These are phyloP conservation scores for Drosophila merina DNA, from an alignment of 2,888 invertebrate species.

Conservation along the genomic window DNA sequence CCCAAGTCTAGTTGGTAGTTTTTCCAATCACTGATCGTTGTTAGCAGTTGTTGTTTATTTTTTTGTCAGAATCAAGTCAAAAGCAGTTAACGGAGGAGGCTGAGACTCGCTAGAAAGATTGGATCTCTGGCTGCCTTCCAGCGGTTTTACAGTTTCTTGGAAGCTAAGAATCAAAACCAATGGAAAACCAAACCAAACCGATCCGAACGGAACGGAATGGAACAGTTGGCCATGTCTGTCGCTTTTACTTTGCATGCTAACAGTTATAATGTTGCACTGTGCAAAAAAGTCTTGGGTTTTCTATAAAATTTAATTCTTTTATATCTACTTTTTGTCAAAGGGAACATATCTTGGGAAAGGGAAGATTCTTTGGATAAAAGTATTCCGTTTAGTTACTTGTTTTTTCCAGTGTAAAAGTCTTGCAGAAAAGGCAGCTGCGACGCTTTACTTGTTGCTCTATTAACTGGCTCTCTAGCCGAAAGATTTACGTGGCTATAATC, in stretches of 20 bases:
- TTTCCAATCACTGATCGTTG: constrained; percentile 27
- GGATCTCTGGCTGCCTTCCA: constrained; percentile 16
- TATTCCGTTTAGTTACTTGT: not conserved
- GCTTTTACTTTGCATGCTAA: constrained; percentile 66
- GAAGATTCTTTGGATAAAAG: too few species aligned
- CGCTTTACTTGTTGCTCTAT: constrained; percentile 71
- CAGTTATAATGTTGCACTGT: constrained; percentile 57
- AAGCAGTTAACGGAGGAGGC: constrained; percentile 17
- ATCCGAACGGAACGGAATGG: constrained; percentile 32
- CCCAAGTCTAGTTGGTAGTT: constrained; percentile 1
- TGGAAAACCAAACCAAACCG: constrained; percentile 29
- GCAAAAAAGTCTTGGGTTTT: not conserved
- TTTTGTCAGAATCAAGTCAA: constrained; percentile 13
- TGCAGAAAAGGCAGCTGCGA: not conserved
- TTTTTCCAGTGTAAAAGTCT: not conserved
- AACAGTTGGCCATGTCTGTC: constrained; percentile 35
- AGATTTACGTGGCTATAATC: constrained; percentile 39
- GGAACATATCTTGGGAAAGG: too few species aligned
- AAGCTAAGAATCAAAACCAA: not conserved
- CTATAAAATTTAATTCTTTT: not conserved
- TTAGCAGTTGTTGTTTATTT: not conserved
- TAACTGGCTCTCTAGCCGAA: constrained; percentile 61
- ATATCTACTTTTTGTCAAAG: too few species aligned
- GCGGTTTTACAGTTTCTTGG: constrained; percentile 54
- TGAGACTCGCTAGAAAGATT: constrained; percentile 11